Evolutionary conservation across 2,113 vertebrate species (phyloP).

Genomic region (Gambusia holbrooki): DNA sequence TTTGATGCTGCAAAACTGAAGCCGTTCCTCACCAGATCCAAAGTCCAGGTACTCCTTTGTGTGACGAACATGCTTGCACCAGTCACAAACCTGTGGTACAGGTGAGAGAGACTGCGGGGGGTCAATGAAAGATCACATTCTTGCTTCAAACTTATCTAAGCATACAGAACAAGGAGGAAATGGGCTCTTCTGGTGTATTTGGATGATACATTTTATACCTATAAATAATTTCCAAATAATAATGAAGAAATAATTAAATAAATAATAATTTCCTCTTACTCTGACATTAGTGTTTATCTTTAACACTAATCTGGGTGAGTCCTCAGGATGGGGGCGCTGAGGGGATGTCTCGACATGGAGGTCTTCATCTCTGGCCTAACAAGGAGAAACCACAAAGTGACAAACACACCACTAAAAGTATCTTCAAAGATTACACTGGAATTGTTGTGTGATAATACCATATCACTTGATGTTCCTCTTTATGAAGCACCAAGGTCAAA

Average conservation of each 20-base stretch:
- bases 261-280: conserved; percentile 70
- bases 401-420: conserved; percentile 24
- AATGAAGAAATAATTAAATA: conserved; percentile 51
- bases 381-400: conserved; percentile 49
- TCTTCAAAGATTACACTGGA: conserved; percentile 16
- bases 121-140: conserved; percentile 49
- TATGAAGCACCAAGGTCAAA: conserved; percentile 31
- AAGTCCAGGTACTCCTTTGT: conserved; percentile 99
- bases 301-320: conserved; percentile 77
- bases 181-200: neutral
- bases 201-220: conserved; percentile 5
- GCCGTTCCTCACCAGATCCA: conserved; percentile 93
- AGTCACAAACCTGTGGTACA: conserved; percentile 96
- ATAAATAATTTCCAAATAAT: conserved; percentile 20
- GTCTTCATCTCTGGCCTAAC: conserved; percentile 81
- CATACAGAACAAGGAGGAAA: neutral
- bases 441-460: conserved; percentile 20
- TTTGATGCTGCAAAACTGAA: conserved; percentile 99
- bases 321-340: conserved; percentile 70
- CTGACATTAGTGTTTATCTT: conserved; percentile 80
- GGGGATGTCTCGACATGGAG: conserved; percentile 76
- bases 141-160: neutral
- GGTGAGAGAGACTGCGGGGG: conserved; percentile 73
- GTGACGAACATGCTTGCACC: conserved; percentile 98
- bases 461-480: conserved; percentile 42